Conservation (phyloP, 2,797 vertebrate species). For the Enteromius afrohamiltoni region DNA sequence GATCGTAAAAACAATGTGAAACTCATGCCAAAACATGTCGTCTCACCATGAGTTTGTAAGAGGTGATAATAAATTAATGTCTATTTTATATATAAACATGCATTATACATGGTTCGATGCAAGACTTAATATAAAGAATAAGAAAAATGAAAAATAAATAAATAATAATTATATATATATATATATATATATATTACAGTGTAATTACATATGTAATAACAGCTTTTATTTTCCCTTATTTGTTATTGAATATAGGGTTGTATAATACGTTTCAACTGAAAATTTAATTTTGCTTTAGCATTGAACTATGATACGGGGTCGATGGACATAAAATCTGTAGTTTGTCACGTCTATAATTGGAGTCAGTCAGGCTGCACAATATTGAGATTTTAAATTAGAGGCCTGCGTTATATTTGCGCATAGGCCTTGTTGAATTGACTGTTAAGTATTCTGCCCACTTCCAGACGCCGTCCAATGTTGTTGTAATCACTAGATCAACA, state of each 20-base stretch:
- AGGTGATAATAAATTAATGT: background rate
- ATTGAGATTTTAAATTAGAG: constrained; percentile 57
- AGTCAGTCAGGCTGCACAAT: constrained; percentile 57
- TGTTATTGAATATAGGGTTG: background rate
- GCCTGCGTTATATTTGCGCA: constrained; percentile 50
- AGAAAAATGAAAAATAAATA: background rate
- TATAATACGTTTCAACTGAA: background rate
- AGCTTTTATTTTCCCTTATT: background rate
- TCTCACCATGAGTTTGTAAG: background rate
- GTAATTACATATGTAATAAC: background rate
- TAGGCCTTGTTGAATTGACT: constrained; percentile 62
- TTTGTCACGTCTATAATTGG: constrained; percentile 44
- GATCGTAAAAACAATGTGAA: constrained; percentile 28
- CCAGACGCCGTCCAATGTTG: constrained; percentile 81
- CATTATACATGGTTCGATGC: background rate
- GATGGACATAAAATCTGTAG: constrained; percentile 54
- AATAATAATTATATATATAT: too few relatives aligned
- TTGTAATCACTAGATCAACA: constrained; percentile 94
- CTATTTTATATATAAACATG: background rate
- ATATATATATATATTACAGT: background rate
- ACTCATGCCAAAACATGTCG: constrained; percentile 4
- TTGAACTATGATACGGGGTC: constrained; percentile 32
- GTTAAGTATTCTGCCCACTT: constrained; percentile 75
- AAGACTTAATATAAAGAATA: background rate
- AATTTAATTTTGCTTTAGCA: background rate